Percentiles rank a stretch among this genome's conserved stretches.
Evolutionary conservation across 1,140 invertebrate genomes (phyloP).

Genomic region (Drosophila pallidifrons): DNA sequence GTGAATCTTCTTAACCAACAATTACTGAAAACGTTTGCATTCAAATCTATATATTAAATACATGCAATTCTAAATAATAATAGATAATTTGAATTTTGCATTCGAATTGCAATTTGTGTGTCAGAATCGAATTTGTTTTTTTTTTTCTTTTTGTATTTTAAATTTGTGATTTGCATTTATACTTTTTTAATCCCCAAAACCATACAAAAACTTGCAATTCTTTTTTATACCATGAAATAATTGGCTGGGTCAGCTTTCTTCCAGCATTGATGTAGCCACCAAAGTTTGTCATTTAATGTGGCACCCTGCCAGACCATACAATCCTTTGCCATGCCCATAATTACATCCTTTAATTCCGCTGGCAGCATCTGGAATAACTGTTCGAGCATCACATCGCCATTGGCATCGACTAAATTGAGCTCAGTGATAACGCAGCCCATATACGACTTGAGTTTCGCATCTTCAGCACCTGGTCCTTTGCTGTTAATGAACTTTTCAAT

Average conservation of each 20-base stretch:
- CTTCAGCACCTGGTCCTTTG: constrained; percentile 72
- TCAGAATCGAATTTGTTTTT: no score
- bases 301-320: constrained; percentile 74
- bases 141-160: no score
- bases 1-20: background rate
- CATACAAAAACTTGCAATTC: no score
- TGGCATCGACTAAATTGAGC: constrained; percentile 72
- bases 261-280: constrained; percentile 83
- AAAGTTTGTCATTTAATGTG: constrained; percentile 75
- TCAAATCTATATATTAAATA: no score
- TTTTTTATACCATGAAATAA: constrained; percentile 52
- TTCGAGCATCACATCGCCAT: constrained; percentile 77
- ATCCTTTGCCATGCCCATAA: constrained; percentile 64
- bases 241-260: constrained; percentile 77
- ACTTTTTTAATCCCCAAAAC: no score
- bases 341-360: constrained; percentile 47
- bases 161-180: no score
- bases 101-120: background rate
- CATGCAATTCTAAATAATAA: no score
- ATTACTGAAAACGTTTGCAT: background rate
- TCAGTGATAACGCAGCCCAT: constrained; percentile 81
- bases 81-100: background rate
- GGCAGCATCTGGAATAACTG: constrained; percentile 61
- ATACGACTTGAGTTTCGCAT: constrained; percentile 73
- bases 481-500: constrained; percentile 74